These are phyloP conservation scores for Hipparchia sbordonii DNA, from an alignment of 2,888 invertebrate genomes.

Conservation along the genomic window DNA sequence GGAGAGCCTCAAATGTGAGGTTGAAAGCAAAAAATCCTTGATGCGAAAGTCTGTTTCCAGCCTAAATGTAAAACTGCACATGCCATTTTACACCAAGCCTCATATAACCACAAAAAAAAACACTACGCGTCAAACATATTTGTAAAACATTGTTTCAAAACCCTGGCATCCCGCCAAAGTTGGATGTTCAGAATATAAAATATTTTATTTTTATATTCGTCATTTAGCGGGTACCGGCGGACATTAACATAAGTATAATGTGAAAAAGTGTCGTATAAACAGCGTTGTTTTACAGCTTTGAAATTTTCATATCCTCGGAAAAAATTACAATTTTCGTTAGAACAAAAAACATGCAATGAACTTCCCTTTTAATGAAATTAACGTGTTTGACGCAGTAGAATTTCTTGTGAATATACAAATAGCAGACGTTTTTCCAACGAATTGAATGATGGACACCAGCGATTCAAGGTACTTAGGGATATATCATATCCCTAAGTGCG, in stretches of 20 bases:
- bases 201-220: slow-evolving; percentile 44
- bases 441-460: too few species aligned
- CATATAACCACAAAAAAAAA: slow-evolving; percentile 28
- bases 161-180: slow-evolving; percentile 44
- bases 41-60: slow-evolving; percentile 13
- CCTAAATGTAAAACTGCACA: slow-evolving; percentile 22
- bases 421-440: neutral
- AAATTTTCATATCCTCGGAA: slow-evolving; percentile 5
- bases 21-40: neutral
- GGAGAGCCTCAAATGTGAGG: too few species aligned
- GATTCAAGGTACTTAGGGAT: too few species aligned
- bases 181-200: slow-evolving; percentile 38
- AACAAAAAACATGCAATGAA: neutral
- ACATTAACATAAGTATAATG: slow-evolving; percentile 33
- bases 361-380: neutral
- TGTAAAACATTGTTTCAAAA: slow-evolving; percentile 41
- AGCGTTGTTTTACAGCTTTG: slow-evolving; percentile 11
- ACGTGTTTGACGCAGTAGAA: neutral
- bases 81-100: slow-evolving; percentile 24
- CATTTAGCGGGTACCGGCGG: slow-evolving; percentile 36
- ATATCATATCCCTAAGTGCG: too few species aligned
- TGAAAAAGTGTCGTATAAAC: slow-evolving; percentile 22
- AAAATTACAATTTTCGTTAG: neutral
- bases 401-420: neutral
- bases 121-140: slow-evolving; percentile 37